Evolutionary conservation across 2,888 invertebrate genomes (phyloP), one percentile per base, ranked within the genome.

Genomic region (Eristalinus sepulchralis): DNA sequence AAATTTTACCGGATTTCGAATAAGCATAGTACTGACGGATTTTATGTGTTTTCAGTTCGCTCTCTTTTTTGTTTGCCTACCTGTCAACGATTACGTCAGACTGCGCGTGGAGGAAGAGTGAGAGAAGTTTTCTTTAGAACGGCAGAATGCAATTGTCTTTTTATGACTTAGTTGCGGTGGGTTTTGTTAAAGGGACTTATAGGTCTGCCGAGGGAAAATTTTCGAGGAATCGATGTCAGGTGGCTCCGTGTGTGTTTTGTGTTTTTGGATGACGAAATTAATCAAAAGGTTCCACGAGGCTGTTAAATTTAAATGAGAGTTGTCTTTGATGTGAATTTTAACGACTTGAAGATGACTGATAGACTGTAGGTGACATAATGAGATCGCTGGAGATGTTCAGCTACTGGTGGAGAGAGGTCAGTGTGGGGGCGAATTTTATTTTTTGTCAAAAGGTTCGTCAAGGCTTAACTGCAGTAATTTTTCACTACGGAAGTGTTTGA

Each of bases 1-100:
- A 86, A 86, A 86, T 86, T 73, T 73, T 1, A 20, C 55, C n/a
- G 55, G 59, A 31, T 22, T 62, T 60, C 47, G 22, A 10, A 82
- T 85, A 78, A 85, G 85, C 82, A 73, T 60, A 13, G 17, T 6
- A 47, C 47, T 17, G 17, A 47, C 47, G n/a, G n/a, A 11, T 53
- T 55, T 39, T 53, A 67, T 64, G 63, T 68, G 11, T 59, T 27
- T 39, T 27, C 33, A 33, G 39, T 9, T n/a, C n/a, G 47, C 8
- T 6, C 47, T 8, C n/a, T 5, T 0, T n/a, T 17, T 8, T 17
- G 1, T 47, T 47, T 8, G 47, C 17, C 47, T 47, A 47, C 47
- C 47, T 47, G 47, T 47, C 47, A 17, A 47, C 47, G 47, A 47
- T 47, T 47, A 47, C 47, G 47, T 47, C 47, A 47, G 47, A n/a